These are phyloP conservation scores for Cyclina sinensis DNA, from an alignment of 1,140 invertebrate genomes.

Conservation along the genomic window DNA sequence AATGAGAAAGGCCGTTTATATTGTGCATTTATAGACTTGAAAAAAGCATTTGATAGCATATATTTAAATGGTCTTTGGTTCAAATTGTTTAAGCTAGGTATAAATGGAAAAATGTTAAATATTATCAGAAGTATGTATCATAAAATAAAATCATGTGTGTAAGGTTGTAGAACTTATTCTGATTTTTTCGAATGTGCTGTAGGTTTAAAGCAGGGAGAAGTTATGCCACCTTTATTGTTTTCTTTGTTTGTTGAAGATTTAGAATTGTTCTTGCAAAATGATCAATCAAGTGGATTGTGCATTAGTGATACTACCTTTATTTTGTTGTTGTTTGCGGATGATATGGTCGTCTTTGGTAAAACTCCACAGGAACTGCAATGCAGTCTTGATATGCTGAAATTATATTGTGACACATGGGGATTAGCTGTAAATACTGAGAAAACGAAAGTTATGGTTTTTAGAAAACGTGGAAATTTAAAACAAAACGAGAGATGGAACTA, in stretches of 20 bases:
- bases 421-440: not conserved
- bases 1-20: not conserved
- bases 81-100: not conserved
- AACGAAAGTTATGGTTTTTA: not conserved
- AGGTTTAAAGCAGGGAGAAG: conserved; percentile 35
- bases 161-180: not conserved
- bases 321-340: not conserved
- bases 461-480: not conserved
- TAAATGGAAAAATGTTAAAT: not conserved
- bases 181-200: conserved; percentile 41
- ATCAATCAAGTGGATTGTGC: not conserved
- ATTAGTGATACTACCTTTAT: not conserved
- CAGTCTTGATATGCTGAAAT: not conserved
- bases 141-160: conserved; percentile 5
- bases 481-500: not conserved
- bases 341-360: not conserved
- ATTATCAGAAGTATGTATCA: conserved; percentile 41
- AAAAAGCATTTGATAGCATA: not conserved
- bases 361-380: not conserved
- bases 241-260: not conserved
- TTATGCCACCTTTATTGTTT: not conserved
- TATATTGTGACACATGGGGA: not conserved
- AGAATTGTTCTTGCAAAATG: not conserved
- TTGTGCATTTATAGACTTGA: not conserved
- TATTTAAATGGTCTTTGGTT: conserved; percentile 12